phyloP scores from a whole-genome alignment of 2,888 invertebrate species.

The Eurytoma adleriae region DNA sequence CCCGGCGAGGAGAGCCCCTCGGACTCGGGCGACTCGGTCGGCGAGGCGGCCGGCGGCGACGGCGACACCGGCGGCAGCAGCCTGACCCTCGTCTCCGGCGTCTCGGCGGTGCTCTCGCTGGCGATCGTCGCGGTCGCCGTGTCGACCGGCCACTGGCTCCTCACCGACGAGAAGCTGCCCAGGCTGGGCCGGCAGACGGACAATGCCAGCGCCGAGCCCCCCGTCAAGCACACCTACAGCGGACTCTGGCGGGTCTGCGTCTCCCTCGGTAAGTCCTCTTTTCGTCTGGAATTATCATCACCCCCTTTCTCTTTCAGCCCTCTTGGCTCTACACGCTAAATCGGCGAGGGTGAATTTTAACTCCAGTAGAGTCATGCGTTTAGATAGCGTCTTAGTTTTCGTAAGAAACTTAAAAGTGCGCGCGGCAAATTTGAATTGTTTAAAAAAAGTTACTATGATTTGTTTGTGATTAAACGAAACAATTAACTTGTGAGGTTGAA shows the following conservation, averaged over 20 bases:
- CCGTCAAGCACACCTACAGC: slow-evolving; percentile 87
- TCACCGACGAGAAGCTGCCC: slow-evolving; percentile 90
- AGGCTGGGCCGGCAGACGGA: background rate
- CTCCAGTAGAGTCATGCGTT: no score
- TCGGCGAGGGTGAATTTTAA: no score
- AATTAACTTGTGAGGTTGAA: no score
- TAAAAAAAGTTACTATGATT: no score
- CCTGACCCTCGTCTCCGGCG: slow-evolving; percentile 29
- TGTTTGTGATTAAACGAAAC: no score
- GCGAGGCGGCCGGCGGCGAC: slow-evolving; percentile 6
- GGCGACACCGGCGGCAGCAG: slow-evolving; percentile 3
- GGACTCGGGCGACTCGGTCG: slow-evolving; percentile 21
- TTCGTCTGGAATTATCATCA: no score
- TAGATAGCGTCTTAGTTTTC: no score
- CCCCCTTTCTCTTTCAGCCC: no score
- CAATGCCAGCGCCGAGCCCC: slow-evolving; percentile 85
- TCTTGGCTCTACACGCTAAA: no score
- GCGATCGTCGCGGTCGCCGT: slow-evolving; percentile 85
- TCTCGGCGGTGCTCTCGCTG: slow-evolving; percentile 83
- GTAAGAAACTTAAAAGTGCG: no score
- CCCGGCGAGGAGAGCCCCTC: slow-evolving; percentile 16
- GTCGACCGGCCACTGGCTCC: slow-evolving; percentile 90
- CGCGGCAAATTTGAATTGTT: no score
- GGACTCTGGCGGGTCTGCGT: slow-evolving; percentile 89
- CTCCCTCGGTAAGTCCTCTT: slow-evolving; percentile 84